Conservation (phyloP, 2,888 invertebrate genomes). For the Phaedon cochleariae region DNA sequence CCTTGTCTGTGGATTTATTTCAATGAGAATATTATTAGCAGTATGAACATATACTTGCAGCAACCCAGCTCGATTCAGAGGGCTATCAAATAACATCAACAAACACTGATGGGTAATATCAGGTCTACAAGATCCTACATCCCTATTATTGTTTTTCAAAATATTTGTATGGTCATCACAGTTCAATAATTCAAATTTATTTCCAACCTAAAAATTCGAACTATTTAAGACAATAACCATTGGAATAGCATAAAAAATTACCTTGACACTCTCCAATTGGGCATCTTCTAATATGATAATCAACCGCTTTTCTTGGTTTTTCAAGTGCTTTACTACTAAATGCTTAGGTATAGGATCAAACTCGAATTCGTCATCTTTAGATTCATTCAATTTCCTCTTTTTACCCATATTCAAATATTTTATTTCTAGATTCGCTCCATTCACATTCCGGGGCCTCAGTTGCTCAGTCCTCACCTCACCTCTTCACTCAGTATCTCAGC, state of each 20-base stretch:
- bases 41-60: slow-evolving; percentile 96
- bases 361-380: slow-evolving; percentile 74
- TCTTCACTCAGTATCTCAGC: too few species aligned
- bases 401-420: too few species aligned
- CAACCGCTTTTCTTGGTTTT: slow-evolving; percentile 87
- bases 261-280: slow-evolving; percentile 62
- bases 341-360: slow-evolving; percentile 82
- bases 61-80: slow-evolving; percentile 92
- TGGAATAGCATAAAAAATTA: not conserved
- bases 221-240: not conserved
- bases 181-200: slow-evolving; percentile 88
- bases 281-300: slow-evolving; percentile 94
- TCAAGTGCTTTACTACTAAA: slow-evolving; percentile 78
- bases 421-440: too few species aligned
- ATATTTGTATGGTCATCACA: slow-evolving; percentile 92
- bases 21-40: slow-evolving; percentile 90
- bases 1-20: slow-evolving; percentile 96
- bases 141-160: slow-evolving; percentile 85
- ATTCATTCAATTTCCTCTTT: slow-evolving; percentile 64
- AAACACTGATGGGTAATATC: slow-evolving; percentile 98
- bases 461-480: too few species aligned
- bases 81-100: slow-evolving; percentile 97
- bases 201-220: slow-evolving; percentile 73
- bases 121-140: slow-evolving; percentile 89
- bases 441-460: too few species aligned